Conservation (phyloP, 1,140 invertebrate genomes). For the Cepaea nemoralis region DNA sequence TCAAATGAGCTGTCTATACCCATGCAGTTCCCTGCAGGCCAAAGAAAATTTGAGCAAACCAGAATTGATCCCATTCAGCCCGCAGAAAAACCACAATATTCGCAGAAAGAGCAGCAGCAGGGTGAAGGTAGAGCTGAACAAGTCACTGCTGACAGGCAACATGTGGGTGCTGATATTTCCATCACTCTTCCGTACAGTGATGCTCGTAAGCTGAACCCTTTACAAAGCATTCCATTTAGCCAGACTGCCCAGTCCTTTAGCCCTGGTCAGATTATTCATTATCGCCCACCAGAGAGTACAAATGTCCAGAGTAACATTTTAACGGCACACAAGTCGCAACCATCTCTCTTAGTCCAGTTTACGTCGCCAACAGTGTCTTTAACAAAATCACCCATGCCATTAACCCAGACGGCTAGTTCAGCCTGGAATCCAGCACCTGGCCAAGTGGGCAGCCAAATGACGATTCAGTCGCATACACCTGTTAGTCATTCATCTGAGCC, state of each 20-base stretch:
- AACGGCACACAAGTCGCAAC: neutral
- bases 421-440: neutral
- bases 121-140: neutral
- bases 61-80: neutral
- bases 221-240: neutral
- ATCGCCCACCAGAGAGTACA: conserved; percentile 6
- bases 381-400: neutral
- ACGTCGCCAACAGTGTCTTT: neutral
- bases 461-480: neutral
- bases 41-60: neutral
- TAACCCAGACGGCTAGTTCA: neutral
- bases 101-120: neutral
- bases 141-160: neutral
- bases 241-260: conserved; percentile 17
- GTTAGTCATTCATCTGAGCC: neutral
- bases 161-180: neutral
- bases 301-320: neutral
- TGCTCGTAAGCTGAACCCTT: neutral
- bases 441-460: neutral
- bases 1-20: neutral
- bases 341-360: neutral
- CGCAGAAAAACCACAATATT: neutral
- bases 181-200: neutral
- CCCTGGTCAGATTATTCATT: conserved; percentile 31
- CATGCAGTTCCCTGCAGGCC: neutral